A percentile compares a stretch with the other conserved stretches of the same genome.
Evolutionary conservation across 2,797 vertebrate genomes (phyloP).

Genomic region (Lagodon rhomboides): DNA sequence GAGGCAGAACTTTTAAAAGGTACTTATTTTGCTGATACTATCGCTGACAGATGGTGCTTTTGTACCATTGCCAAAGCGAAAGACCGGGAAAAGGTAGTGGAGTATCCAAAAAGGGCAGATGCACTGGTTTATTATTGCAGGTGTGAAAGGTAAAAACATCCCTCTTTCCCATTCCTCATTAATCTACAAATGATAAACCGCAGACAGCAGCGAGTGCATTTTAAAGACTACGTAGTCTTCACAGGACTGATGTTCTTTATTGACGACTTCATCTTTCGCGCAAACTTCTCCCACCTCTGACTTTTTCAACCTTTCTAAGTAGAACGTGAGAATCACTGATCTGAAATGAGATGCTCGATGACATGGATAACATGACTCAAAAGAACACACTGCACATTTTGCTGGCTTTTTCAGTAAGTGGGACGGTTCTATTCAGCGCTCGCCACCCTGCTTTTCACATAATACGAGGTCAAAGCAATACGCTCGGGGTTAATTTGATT

Average conservation of each 20-base stretch:
- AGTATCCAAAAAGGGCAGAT: slow-evolving; percentile 2
- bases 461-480: slow-evolving; percentile 67
- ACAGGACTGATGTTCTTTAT: slow-evolving; percentile 11
- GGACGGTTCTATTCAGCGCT: slow-evolving; percentile 28
- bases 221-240: slow-evolving; percentile 21
- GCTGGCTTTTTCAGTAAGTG: slow-evolving; percentile 36
- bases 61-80: neutral
- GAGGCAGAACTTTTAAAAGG: slow-evolving; percentile 23
- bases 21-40: neutral
- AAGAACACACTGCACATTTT: slow-evolving; percentile 48
- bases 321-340: slow-evolving; percentile 59
- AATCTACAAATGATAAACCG: neutral
- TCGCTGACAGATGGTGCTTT: neutral
- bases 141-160: slow-evolving; percentile 2
- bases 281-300: slow-evolving; percentile 40
- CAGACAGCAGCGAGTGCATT: neutral
- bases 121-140: neutral
- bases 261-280: slow-evolving; percentile 12
- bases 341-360: slow-evolving; percentile 69
- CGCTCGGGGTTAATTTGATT: slow-evolving; percentile 60
- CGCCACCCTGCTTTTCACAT: slow-evolving; percentile 28
- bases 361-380: slow-evolving; percentile 57
- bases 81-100: neutral
- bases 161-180: neutral
- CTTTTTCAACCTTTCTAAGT: slow-evolving; percentile 46